Percentiles rank a stretch among this genome's conserved stretches.
These are phyloP conservation scores for Graptemys geographica DNA, from an alignment of 2,797 vertebrate species.

Conservation along the genomic window DNA sequence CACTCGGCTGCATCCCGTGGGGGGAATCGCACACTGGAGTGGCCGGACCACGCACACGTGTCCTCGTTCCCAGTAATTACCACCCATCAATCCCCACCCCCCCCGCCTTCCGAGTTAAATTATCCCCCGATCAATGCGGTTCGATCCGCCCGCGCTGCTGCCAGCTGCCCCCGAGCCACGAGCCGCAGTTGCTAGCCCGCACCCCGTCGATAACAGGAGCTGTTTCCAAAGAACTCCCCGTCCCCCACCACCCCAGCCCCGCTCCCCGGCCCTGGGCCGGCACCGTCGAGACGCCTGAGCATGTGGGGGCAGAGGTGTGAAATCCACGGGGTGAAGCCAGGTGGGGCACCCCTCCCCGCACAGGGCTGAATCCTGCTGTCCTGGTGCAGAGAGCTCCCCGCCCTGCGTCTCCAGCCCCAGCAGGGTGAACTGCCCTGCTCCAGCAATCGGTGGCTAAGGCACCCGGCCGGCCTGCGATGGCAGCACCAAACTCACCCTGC, in stretches of 20 bases:
- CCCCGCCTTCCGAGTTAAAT: neutral
- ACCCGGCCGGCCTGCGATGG: too few species aligned
- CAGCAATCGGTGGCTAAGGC: neutral
- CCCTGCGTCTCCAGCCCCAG: too few species aligned
- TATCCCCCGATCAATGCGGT: neutral
- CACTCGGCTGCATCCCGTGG: neutral
- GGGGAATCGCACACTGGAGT: neutral
- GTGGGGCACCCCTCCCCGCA: neutral
- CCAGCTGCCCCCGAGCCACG: slow-evolving; percentile 30
- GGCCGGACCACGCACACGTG: neutral
- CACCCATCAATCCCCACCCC: slow-evolving; percentile 15
- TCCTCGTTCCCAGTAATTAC: slow-evolving; percentile 55
- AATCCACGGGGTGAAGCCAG: neutral
- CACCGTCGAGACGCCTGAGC: neutral
- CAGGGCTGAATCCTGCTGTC: too few species aligned
- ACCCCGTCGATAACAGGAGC: neutral
- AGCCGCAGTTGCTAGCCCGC: neutral
- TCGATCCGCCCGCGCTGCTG: slow-evolving; percentile 33
- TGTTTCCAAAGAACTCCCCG: neutral
- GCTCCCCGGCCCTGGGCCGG: too few species aligned
- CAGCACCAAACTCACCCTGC: neutral
- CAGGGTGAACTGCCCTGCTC: neutral
- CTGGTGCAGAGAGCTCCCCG: too few species aligned
- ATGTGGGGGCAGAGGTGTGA: neutral
- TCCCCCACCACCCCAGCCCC: neutral